Base-by-base conservation (phyloP, 2,888 invertebrate species). In the Pseudococcus jackbeardsleyi region DNA sequence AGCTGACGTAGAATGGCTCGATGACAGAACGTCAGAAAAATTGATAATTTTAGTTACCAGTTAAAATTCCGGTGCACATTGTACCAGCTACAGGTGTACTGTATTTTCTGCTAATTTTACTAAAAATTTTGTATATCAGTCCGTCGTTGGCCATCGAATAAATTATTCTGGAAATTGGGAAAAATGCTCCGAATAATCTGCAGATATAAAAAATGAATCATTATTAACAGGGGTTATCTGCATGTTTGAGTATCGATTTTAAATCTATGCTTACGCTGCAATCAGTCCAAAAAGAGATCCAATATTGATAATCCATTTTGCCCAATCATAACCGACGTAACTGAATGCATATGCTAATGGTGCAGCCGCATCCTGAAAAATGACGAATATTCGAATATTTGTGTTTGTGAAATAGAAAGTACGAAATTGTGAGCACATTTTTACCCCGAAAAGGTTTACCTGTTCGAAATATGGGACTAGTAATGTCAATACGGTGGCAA, bases 121-220 rank as follows among this genome's bases (percentile, higher is more conserved):
- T 94, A 90, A 97, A 93, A 91, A 94, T 94, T 89, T 93, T 93
- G 91, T 96, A 95, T 82, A 97, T 92, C 6, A 97, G 92, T 0
- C 97, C 96, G 91, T 98, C 97, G 0, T 94, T 93, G 0, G 97
- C 95, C 97, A 98, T 97, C 0, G 97, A 94, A 91, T 97, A 97
- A 85, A 97, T 95, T 46, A 97, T 94, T 22, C 97, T 93, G 0
- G 97, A 96, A 89, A 97, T 91, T 0, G 97, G 96, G 91, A 95
- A 97, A 92, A 97, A 93, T 0, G 96, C 94, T 0, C 97, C 97
- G 90, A 96, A 94, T 50, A 97, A 92, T 91, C 96, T 86, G 15
- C 6, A 82, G 48, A 48, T 9, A 9, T 15, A 1, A 50, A 50
- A 15, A 50, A 50, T 33, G 26, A 33, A 33, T 33, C 26, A 15